phyloP scores from a whole-genome alignment of 2,888 invertebrate species.

The Drosophila colorata region DNA sequence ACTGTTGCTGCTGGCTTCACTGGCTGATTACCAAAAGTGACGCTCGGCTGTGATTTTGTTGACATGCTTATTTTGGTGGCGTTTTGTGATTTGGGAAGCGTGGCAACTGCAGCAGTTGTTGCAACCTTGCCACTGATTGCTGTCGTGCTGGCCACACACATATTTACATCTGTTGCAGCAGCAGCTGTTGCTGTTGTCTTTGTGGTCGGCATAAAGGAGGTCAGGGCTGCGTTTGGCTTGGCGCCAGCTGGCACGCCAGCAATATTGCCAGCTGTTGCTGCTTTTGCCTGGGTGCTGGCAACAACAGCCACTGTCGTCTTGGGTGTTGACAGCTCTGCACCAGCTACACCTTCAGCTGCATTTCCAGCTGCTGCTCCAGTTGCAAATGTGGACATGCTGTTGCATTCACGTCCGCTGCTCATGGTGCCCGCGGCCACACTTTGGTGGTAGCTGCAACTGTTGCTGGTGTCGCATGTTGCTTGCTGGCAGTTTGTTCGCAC shows the following conservation, averaged over 20 bases:
- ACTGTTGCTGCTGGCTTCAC: slow-evolving; percentile 29
- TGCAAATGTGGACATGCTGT: slow-evolving; percentile 77
- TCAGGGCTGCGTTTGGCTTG: slow-evolving; percentile 46
- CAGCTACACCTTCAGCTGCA: too few species aligned
- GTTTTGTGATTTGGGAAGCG: slow-evolving; percentile 30
- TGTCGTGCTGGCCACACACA: slow-evolving; percentile 13
- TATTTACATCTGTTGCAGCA: slow-evolving; percentile 19
- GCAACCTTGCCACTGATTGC: slow-evolving; percentile 33
- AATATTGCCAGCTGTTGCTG: slow-evolving; percentile 32
- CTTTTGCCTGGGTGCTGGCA: slow-evolving; percentile 22
- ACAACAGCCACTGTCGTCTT: slow-evolving; percentile 21
- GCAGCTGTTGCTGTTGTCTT: slow-evolving; percentile 41
- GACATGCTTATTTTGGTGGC: slow-evolving; percentile 17
- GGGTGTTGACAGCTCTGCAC: slow-evolving; percentile 17
- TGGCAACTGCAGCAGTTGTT: slow-evolving; percentile 12
- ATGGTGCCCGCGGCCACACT: slow-evolving; percentile 74
- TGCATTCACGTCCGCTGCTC: slow-evolving; percentile 81
- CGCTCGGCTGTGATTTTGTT: slow-evolving; percentile 32
- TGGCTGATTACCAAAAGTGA: slow-evolving; percentile 32
- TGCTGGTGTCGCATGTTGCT: slow-evolving; percentile 42
- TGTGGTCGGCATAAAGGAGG: slow-evolving; percentile 44
- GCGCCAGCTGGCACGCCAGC: slow-evolving; percentile 51
- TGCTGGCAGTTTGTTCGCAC: slow-evolving; percentile 47
- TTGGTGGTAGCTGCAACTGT: slow-evolving; percentile 61
- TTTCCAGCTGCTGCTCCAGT: slow-evolving; percentile 12